Evolutionary conservation across 2,797 vertebrate genomes (phyloP).

Genomic region (Myripristis murdjan): DNA sequence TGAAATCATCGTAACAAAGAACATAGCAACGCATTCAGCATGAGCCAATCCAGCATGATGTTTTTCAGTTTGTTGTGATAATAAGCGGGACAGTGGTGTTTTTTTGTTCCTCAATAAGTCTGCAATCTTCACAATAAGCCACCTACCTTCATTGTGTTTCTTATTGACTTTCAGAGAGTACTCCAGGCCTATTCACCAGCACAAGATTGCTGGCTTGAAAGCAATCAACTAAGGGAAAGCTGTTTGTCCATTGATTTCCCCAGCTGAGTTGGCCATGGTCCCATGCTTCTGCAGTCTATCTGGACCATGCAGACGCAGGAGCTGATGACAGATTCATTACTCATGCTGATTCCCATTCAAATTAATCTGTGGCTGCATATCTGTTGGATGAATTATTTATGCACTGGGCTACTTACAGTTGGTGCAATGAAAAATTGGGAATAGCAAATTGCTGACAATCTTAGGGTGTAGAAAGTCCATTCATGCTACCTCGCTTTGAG

Average conservation of each 20-base stretch:
- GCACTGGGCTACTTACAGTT: conserved; percentile 12
- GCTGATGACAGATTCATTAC: conserved; percentile 39
- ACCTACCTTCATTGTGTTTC: neutral
- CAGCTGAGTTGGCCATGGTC: conserved; percentile 7
- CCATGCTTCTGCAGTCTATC: neutral
- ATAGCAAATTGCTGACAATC: neutral
- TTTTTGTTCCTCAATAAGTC: neutral
- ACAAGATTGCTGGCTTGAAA: conserved; percentile 15
- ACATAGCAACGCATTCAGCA: neutral
- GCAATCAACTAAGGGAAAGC: conserved; percentile 32
- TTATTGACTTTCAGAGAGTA: conserved; percentile 26
- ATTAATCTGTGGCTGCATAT: conserved; percentile 43
- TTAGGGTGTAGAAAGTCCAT: neutral
- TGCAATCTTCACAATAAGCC: neutral
- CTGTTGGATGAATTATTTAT: conserved; percentile 31
- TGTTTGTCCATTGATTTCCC: conserved; percentile 33
- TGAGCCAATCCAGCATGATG: neutral
- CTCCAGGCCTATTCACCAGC: neutral
- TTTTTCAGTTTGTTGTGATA: neutral
- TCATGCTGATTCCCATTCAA: conserved; percentile 22
- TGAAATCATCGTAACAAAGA: neutral
- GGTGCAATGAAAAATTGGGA: conserved; percentile 10
- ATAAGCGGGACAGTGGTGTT: neutral
- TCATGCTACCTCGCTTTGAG: neutral
- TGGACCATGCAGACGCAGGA: conserved; percentile 27